phyloP scores from a whole-genome alignment of 2,888 invertebrate species.

The Lordiphosa andalusiaca region DNA sequence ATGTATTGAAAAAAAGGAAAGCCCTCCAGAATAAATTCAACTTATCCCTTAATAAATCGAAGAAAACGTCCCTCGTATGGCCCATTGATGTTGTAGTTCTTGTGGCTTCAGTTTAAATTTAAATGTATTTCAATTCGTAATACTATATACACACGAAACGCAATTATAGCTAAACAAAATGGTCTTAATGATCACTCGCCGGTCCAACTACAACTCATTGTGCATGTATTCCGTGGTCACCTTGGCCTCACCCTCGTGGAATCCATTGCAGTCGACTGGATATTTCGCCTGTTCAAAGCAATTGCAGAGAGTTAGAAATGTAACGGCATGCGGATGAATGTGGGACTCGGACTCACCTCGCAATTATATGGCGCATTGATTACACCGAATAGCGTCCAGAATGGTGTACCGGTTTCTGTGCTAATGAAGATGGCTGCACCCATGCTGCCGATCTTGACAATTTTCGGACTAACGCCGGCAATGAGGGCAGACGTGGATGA shows the following conservation, averaged over 20 bases:
- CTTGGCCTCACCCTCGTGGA: constrained; percentile 90
- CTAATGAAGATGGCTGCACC: constrained; percentile 89
- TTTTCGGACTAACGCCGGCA: constrained; percentile 86
- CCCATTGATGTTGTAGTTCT: not conserved
- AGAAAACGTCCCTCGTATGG: too few species aligned
- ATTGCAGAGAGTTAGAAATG: constrained; percentile 14
- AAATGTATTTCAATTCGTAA: constrained; percentile 65
- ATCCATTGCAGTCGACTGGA: constrained; percentile 87
- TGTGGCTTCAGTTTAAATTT: constrained; percentile 41
- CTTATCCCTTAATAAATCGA: too few species aligned
- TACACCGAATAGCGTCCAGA: constrained; percentile 89
- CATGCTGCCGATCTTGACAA: constrained; percentile 88
- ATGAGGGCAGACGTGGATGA: constrained; percentile 79
- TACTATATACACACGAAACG: constrained; percentile 66
- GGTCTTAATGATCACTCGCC: constrained; percentile 52
- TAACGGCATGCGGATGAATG: constrained; percentile 18
- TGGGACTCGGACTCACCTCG: constrained; percentile 82
- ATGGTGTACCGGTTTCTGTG: constrained; percentile 86
- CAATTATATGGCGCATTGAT: constrained; percentile 88
- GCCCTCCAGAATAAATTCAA: too few species aligned
- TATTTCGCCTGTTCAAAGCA: constrained; percentile 77
- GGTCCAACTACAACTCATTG: constrained; percentile 85
- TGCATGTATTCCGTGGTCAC: constrained; percentile 91
- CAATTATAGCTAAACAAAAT: constrained; percentile 49
- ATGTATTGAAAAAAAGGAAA: too few species aligned